Percentiles rank a stretch among this genome's conserved stretches.
These are phyloP conservation scores for Lydus trimaculatus DNA, from an alignment of 2,888 invertebrate genomes.

Conservation along the genomic window DNA sequence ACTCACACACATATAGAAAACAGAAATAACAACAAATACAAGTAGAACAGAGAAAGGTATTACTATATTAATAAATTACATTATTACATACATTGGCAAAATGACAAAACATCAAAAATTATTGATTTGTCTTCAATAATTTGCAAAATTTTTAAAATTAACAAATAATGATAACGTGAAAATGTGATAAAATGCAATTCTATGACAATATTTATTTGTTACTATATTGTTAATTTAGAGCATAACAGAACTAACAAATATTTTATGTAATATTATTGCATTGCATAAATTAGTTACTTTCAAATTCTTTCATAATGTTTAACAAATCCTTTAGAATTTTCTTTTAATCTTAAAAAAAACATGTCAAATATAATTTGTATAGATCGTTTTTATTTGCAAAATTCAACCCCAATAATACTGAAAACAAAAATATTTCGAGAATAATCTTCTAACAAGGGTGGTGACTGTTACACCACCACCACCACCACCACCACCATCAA, in stretches of 20 bases:
- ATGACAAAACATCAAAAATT: too few species aligned
- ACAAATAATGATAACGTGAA: neutral
- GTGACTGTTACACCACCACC: neutral
- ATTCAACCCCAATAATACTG: too few species aligned
- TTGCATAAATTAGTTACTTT: slow-evolving; percentile 44
- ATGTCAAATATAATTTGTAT: neutral
- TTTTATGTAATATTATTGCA: slow-evolving; percentile 31
- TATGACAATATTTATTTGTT: neutral
- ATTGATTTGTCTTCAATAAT: neutral
- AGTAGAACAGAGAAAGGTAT: neutral
- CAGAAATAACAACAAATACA: neutral
- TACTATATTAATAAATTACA: too few species aligned
- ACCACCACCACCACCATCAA: neutral
- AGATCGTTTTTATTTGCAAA: neutral
- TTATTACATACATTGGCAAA: too few species aligned
- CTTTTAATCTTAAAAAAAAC: slow-evolving; percentile 23
- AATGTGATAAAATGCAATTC: neutral
- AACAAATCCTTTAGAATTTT: slow-evolving; percentile 35
- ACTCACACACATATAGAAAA: too few species aligned
- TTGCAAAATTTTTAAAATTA: neutral
- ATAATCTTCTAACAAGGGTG: too few species aligned
- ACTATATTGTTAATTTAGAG: slow-evolving; percentile 20
- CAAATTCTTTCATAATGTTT: slow-evolving; percentile 44
- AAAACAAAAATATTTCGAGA: too few species aligned
- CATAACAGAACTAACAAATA: slow-evolving; percentile 23